These are phyloP conservation scores for Anarsia innoxiella DNA, from an alignment of 2,888 invertebrate species.

Conservation along the genomic window DNA sequence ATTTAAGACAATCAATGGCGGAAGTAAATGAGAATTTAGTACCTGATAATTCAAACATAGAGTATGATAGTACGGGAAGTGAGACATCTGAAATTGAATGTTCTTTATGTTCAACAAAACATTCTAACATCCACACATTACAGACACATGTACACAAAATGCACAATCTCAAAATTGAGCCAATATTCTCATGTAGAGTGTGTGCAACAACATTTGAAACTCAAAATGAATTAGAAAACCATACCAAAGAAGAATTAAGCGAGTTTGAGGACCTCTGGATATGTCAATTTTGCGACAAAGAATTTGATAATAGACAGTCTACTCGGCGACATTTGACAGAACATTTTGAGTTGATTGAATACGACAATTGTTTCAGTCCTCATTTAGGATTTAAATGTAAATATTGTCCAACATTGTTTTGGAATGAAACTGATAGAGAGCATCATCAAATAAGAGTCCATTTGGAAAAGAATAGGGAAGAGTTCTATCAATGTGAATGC, in stretches of 20 bases:
- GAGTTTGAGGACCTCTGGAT: conserved; percentile 65
- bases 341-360: conserved; percentile 48
- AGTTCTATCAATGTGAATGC: conserved; percentile 63
- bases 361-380: conserved; percentile 63
- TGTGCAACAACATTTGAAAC: conserved; percentile 56
- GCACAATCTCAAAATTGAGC: conserved; percentile 48
- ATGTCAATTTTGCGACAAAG: conserved; percentile 70
- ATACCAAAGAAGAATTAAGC: conserved; percentile 42
- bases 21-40: conserved; percentile 41
- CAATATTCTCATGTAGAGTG: conserved; percentile 53
- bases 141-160: conserved; percentile 58
- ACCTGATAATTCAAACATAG: conserved; percentile 41
- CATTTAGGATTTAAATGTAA: conserved; percentile 69
- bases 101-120: conserved; percentile 42
- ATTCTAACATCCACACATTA: conserved; percentile 32
- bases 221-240: conserved; percentile 42
- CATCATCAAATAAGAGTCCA: conserved; percentile 56
- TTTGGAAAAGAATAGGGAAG: conserved; percentile 39
- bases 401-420: conserved; percentile 63
- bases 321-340: conserved; percentile 50
- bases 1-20: conserved; percentile 37
- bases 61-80: conserved; percentile 38
- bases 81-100: conserved; percentile 38
- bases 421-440: conserved; percentile 68
- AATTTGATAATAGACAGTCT: conserved; percentile 51